Evolutionary conservation across 1,140 invertebrate genomes (phyloP).

Genomic region (Eriosoma lanigerum): DNA sequence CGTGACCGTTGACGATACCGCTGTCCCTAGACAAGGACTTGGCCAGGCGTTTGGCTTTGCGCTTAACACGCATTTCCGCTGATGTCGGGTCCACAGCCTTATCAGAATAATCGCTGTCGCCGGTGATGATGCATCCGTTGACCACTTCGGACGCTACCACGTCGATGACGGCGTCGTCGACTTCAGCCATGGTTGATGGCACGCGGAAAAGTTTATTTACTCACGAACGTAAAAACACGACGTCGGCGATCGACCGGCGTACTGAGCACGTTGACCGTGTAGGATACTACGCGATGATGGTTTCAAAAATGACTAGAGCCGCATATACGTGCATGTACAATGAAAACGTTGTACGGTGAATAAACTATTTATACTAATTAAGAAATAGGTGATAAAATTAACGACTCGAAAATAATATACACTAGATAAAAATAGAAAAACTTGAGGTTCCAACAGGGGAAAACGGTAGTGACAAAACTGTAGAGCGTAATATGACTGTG

Average conservation of each 20-base stretch:
- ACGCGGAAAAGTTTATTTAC: background rate
- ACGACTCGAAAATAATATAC: too few relatives aligned
- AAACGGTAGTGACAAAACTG: background rate
- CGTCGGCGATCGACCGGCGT: too few relatives aligned
- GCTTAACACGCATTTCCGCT: constrained; percentile 59
- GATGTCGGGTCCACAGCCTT: constrained; percentile 48
- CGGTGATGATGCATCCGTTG: constrained; percentile 36
- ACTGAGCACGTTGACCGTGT: background rate
- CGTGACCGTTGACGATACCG: constrained; percentile 56
- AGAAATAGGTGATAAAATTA: too few relatives aligned
- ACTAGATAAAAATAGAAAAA: too few relatives aligned
- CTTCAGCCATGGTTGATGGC: constrained; percentile 23
- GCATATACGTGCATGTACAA: too few relatives aligned
- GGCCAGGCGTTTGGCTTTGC: constrained; percentile 62
- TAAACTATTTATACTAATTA: too few relatives aligned
- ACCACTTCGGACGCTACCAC: constrained; percentile 42
- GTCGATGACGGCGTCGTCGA: constrained; percentile 38
- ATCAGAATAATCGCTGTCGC: constrained; percentile 46
- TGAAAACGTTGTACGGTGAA: too few relatives aligned
- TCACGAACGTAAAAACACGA: background rate
- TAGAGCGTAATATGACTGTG: too few relatives aligned
- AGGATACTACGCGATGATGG: background rate
- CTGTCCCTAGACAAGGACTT: constrained; percentile 62
- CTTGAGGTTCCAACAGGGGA: too few relatives aligned
- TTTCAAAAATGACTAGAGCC: too few relatives aligned